These are phyloP conservation scores for Muntiacus reevesi DNA, from an alignment of 2,113 vertebrate species.

Conservation along the genomic window DNA sequence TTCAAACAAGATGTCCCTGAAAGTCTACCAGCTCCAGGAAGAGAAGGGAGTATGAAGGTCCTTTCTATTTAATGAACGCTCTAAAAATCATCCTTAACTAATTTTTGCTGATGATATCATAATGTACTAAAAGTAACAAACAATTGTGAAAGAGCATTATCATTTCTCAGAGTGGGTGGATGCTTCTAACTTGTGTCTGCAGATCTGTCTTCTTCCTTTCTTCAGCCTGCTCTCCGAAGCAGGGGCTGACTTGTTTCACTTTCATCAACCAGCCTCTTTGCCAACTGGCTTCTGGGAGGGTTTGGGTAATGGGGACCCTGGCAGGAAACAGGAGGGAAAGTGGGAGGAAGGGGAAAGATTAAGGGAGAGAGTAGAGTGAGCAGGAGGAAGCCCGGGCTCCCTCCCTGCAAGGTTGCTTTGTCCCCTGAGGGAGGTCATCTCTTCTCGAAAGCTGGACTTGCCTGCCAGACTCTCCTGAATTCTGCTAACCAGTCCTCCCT, in stretches of 20 bases:
- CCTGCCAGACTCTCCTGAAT: not conserved
- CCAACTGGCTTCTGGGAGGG: not conserved
- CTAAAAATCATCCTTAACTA: not conserved
- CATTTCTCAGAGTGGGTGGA: not conserved
- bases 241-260: not conserved
- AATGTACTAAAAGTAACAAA: not conserved
- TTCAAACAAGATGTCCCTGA: not conserved
- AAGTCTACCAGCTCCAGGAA: not conserved
- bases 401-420: not conserved
- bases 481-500: not conserved
- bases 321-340: not conserved
- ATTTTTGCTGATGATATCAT: not conserved
- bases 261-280: not conserved
- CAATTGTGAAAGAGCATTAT: not conserved
- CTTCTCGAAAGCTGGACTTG: not conserved
- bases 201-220: not conserved
- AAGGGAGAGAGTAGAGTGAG: not conserved
- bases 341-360: not conserved
- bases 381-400: fast-evolving
- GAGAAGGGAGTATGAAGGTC: not conserved
- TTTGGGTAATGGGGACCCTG: not conserved
- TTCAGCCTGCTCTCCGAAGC: not conserved
- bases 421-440: not conserved
- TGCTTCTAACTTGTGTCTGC: not conserved
- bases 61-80: not conserved